Base-by-base conservation (phyloP, 1,140 invertebrate species). In the Atta texana region DNA sequence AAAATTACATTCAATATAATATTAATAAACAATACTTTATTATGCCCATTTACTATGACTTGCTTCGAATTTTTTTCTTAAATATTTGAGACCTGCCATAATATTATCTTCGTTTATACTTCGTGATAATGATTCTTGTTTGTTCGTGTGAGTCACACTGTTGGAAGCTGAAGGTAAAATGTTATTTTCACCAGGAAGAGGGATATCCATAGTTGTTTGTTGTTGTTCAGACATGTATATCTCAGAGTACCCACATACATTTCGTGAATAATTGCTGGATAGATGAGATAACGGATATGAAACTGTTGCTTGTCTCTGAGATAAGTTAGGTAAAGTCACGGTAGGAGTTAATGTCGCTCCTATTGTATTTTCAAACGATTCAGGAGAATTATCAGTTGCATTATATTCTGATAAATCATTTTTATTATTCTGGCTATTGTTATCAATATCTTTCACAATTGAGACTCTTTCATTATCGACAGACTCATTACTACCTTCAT, bases 71-170 rank as follows among this genome's bases (percentile, higher is more conserved):
- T 96, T 95, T 80, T 96, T 88, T 89, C 97, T 96, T 64, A 98
- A 95, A 92, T 96, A 97, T 90, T 96, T 96, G 5, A 97, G 93
- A 14, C 97, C 97, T 78, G 96, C 97, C 77, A 96, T 96, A 91
- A 97, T 97, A 3, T 96, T 96, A 63, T 96, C 96, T 88, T 95
- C 96, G 24, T 94, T 90, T 44, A 94, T 91, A 49, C n/a, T 78
- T 55, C 14, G 55, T 51, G 55, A 1, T 2, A 51, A 34, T 14
- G 24, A 8, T 51, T 61, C 55, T 61, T 74, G 39, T 2, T 51
- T 24, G 0, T 16, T 34, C 2, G 31, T 31, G 1, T 51, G n/a
- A 51, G 4, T 24, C 0, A 7, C 8, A 16, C 44, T 61, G 6
- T 3, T 74, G 24, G 39, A 53, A 77, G n/a, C 2, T 18, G 18